Evolutionary conservation across 2,113 vertebrate species (phyloP).

Genomic region (Zosterops lateralis): DNA sequence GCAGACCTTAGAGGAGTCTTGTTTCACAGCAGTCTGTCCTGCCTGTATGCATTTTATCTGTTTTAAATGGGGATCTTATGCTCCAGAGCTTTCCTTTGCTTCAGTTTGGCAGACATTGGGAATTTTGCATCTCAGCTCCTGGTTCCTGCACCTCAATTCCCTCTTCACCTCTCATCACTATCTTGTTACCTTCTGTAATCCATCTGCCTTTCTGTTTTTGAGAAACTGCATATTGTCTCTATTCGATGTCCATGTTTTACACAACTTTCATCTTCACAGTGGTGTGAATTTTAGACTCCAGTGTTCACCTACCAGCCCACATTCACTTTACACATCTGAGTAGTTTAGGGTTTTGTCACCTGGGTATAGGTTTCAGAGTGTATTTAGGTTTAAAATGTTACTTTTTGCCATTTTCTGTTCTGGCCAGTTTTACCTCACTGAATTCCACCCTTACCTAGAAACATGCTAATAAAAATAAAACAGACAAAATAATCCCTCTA

Average conservation of each 20-base stretch:
- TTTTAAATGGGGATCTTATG: neutral
- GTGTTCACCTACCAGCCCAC: neutral
- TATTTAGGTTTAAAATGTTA: neutral
- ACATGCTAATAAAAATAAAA: neutral
- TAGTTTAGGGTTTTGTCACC: neutral
- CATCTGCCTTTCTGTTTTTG: neutral
- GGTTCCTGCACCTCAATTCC: neutral
- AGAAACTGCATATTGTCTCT: neutral
- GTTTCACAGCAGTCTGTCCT: neutral
- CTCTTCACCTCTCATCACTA: neutral
- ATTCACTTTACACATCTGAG: neutral
- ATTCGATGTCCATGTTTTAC: neutral
- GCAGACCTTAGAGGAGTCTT: neutral
- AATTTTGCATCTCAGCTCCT: neutral
- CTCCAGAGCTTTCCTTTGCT: neutral
- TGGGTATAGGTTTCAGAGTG: neutral
- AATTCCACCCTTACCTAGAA: neutral
- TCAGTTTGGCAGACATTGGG: fast-evolving
- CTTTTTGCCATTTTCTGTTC: neutral
- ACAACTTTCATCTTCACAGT: neutral
- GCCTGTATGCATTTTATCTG: neutral
- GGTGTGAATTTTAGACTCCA: neutral
- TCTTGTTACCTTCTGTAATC: neutral
- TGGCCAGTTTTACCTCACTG: neutral
- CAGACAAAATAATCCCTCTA: neutral